Base-by-base conservation (phyloP, 1,140 invertebrate genomes). In the Brachionus rubens region DNA sequence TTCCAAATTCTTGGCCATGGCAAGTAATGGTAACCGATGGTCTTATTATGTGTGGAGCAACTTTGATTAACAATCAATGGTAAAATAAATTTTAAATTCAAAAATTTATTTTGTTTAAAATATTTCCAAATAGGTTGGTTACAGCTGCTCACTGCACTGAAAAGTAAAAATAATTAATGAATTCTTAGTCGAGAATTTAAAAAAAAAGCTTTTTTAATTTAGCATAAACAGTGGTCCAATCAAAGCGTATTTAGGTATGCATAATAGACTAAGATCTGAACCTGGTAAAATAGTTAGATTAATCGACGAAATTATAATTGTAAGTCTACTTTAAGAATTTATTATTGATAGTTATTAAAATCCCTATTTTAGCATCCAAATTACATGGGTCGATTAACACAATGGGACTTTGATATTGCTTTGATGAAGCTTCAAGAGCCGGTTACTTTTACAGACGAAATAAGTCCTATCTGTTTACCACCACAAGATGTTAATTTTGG, bases 321-420 rank as follows among this genome's bases (percentile, higher is more conserved):
- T 65, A 24, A 46, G 43, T n/a, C n/a, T n/a, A n/a, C n/a, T n/a
- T 14, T 54, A 7, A 50, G n/a, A 50, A 2, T n/a, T 21, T 50
- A 24, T 54, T 26, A 24, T 54, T 2, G 26, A 54, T 54, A 5
- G 26, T 50, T 50, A n/a, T 50, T 7, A 3, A 54, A 9, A 10
- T 10, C 33, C 3, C 21, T 50, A 5, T 62, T 62, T 40, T 28
- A 65, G 68, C 68, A 72, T 72, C 68, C 68, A 41, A 72, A 72
- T 72, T 72, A 72, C 50, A 50, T 72, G 46, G 68, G 68, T 33
- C 30, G 68, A 72, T 54, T 72, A 19, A 72, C 68, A 0, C 68
- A 72, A 48, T 72, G 68, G 36, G 90, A 94, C 80, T 93, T 92
- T 78, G 78, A 78, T 33, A 78, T 78, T 48, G 78, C 78, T 16